Conservation (phyloP, 2,888 invertebrate species). For the Erebia palarica region DNA sequence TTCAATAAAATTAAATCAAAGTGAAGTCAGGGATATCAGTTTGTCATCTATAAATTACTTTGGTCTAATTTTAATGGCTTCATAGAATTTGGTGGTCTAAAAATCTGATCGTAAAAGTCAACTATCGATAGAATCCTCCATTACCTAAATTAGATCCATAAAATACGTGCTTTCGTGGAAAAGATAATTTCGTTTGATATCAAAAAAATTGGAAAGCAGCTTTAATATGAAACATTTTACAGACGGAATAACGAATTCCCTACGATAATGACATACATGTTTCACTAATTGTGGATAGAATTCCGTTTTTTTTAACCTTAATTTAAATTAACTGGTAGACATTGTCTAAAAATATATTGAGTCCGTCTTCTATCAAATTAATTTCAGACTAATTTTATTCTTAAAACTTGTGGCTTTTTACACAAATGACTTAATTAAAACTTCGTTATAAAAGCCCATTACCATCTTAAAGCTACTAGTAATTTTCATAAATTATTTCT, state of each 20-base stretch:
- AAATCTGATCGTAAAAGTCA: not conserved
- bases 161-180: not conserved
- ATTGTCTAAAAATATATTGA: not conserved
- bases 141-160: not conserved
- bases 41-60: not conserved
- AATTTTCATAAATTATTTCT: not conserved
- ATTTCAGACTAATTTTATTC: not conserved
- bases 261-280: constrained; percentile 5
- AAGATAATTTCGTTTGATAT: constrained; percentile 2
- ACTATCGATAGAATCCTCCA: not conserved
- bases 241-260: not conserved
- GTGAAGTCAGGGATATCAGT: too few species aligned
- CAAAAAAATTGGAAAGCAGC: not conserved
- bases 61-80: not conserved
- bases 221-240: not conserved
- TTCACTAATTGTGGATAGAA: constrained; percentile 1
- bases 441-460: not conserved
- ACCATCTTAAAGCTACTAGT: not conserved
- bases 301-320: not conserved
- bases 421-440: not conserved
- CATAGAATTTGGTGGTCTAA: not conserved
- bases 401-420: not conserved
- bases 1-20: too few species aligned
- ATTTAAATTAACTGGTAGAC: not conserved
- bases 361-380: not conserved